Conservation (phyloP, 2,888 invertebrate species). For the Caenorhabditis angaria region DNA sequence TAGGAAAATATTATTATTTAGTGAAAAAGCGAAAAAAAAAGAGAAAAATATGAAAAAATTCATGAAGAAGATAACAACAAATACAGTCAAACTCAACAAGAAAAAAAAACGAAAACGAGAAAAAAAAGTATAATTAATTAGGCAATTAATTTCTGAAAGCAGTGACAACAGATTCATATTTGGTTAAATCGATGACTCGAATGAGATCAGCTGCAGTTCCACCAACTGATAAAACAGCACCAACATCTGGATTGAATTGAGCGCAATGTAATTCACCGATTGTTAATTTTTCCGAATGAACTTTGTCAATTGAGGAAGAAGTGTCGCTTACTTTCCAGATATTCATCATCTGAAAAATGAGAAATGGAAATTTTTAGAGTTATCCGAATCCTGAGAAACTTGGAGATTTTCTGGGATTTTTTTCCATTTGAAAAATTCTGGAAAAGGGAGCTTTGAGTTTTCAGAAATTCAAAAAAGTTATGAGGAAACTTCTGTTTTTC, state of each 20-base stretch:
- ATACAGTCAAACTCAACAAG: no score
- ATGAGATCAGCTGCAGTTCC: conserved; percentile 61
- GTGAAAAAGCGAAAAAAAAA: background rate
- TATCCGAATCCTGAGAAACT: background rate
- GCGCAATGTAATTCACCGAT: conserved; percentile 57
- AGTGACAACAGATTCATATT: conserved; percentile 51
- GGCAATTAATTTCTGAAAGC: conserved; percentile 33
- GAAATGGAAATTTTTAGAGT: background rate
- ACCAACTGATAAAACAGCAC: conserved; percentile 55
- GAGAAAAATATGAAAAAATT: background rate
- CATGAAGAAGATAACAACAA: background rate
- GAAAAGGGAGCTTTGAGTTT: background rate
- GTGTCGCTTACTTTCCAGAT: conserved; percentile 59
- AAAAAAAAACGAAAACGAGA: background rate
- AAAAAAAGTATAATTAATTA: background rate
- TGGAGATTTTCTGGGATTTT: background rate
- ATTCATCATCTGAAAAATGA: conserved; percentile 54
- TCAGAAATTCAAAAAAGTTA: background rate
- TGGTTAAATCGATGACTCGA: conserved; percentile 59
- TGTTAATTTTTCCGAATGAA: conserved; percentile 51
- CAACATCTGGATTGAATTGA: conserved; percentile 62
- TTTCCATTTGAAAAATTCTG: background rate
- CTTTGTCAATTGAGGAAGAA: conserved; percentile 39
- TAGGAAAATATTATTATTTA: background rate
- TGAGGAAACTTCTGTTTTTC: no score